These are phyloP conservation scores for Eurystomus gularis DNA, from an alignment of 2,113 vertebrate genomes.

Conservation along the genomic window DNA sequence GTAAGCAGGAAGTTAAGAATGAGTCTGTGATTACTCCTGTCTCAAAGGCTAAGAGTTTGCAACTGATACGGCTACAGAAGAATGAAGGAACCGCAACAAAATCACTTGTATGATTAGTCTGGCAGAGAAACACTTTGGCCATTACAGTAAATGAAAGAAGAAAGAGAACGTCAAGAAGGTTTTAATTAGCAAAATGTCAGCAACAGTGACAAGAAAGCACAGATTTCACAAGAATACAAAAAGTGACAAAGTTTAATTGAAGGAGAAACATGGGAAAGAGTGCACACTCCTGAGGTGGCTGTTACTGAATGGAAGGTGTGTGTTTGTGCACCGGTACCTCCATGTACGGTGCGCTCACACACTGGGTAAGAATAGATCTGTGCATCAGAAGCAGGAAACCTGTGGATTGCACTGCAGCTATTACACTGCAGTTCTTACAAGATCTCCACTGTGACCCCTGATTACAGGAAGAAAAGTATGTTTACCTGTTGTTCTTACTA, in stretches of 20 bases:
- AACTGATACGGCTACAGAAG: neutral
- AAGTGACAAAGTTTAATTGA: neutral
- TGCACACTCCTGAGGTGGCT: neutral
- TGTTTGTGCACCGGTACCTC: neutral
- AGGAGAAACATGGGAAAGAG: neutral
- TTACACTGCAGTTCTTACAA: neutral
- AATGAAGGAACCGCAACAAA: conserved; percentile 13
- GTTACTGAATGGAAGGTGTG: neutral
- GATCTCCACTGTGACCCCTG: neutral
- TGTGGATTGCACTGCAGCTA: neutral
- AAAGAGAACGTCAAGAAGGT: neutral
- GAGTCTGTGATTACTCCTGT: conserved; percentile 20
- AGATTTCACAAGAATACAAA: neutral
- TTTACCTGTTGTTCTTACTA: conserved; percentile 19
- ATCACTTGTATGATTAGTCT: neutral
- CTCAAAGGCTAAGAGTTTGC: neutral
- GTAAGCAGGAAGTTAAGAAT: neutral
- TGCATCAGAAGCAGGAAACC: neutral
- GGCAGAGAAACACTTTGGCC: neutral
- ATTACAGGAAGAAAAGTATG: neutral
- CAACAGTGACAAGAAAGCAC: neutral
- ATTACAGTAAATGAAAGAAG: neutral
- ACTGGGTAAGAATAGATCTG: neutral
- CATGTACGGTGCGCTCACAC: neutral
- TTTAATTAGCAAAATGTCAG: conserved; percentile 2